These are phyloP conservation scores for Calonectris borealis DNA, from an alignment of 2,113 vertebrate genomes.

Conservation along the genomic window DNA sequence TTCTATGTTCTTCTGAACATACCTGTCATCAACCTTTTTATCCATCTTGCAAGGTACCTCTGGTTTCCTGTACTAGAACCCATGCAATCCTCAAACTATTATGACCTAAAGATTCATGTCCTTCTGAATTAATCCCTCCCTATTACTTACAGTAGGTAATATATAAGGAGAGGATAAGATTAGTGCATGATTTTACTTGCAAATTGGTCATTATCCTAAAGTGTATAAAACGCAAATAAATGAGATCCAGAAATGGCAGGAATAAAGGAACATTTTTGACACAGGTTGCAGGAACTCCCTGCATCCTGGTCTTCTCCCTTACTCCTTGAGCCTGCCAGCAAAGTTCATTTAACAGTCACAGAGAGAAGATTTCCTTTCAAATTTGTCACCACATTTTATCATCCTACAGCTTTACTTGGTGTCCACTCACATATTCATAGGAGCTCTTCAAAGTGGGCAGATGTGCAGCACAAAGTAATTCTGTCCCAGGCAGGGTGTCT, in stretches of 20 bases:
- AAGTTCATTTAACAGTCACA: not conserved
- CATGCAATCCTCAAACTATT: not conserved
- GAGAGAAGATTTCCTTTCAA: not conserved
- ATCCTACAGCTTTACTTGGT: not conserved
- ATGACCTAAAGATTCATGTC: fast-evolving
- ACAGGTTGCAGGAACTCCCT: not conserved
- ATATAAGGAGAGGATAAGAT: not conserved
- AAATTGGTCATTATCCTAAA: not conserved
- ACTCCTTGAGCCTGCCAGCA: not conserved
- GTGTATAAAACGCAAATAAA: not conserved
- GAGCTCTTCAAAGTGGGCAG: not conserved
- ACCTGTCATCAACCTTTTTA: not conserved
- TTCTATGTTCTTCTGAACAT: not conserved
- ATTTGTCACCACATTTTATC: not conserved
- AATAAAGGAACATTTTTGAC: not conserved
- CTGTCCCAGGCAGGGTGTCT: not conserved
- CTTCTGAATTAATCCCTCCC: not conserved
- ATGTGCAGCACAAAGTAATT: not conserved
- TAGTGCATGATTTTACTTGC: not conserved
- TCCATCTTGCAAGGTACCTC: not conserved
- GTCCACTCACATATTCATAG: not conserved
- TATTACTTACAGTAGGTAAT: not conserved
- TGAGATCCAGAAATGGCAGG: not conserved
- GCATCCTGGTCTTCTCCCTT: fast-evolving
- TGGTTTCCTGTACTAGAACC: not conserved